phyloP scores from a whole-genome alignment of 2,797 vertebrate genomes.

The Argyrosomus regius region DNA sequence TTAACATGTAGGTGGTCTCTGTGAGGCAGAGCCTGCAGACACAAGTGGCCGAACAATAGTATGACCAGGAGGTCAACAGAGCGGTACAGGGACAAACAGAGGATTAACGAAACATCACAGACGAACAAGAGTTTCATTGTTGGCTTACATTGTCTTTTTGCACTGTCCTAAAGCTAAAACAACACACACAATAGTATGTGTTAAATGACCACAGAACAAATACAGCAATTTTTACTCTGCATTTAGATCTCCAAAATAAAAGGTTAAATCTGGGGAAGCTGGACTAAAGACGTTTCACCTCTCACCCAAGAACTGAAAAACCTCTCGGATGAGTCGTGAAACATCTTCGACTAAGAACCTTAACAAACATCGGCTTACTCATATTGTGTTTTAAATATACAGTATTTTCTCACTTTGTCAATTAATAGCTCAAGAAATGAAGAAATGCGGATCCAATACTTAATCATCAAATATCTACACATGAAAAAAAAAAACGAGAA shows the following conservation, averaged over 20 bases:
- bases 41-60: conserved; percentile 62
- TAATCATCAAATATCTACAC: too few relatives aligned
- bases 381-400: not conserved
- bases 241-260: not conserved
- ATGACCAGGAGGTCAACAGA: conserved; percentile 58
- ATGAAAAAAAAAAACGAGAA: not conserved
- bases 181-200: not conserved
- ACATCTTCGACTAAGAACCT: too few relatives aligned
- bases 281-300: too few relatives aligned
- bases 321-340: too few relatives aligned
- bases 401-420: too few relatives aligned
- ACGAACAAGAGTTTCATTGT: conserved; percentile 52
- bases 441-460: too few relatives aligned
- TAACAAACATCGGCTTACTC: not conserved
- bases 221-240: not conserved
- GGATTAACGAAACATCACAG: conserved; percentile 50
- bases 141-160: conserved; percentile 21
- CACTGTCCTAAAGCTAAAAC: conserved; percentile 11
- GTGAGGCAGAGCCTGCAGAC: conserved; percentile 32
- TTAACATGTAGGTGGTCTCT: conserved; percentile 65
- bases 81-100: conserved; percentile 27
- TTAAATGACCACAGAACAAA: not conserved
- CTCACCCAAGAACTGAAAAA: too few relatives aligned
- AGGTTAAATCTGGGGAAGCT: too few relatives aligned
- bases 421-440: too few relatives aligned